Evolutionary conservation across 2,113 vertebrate species (phyloP), one percentile per base, ranked within the genome.

Genomic region (Excalfactoria chinensis): DNA sequence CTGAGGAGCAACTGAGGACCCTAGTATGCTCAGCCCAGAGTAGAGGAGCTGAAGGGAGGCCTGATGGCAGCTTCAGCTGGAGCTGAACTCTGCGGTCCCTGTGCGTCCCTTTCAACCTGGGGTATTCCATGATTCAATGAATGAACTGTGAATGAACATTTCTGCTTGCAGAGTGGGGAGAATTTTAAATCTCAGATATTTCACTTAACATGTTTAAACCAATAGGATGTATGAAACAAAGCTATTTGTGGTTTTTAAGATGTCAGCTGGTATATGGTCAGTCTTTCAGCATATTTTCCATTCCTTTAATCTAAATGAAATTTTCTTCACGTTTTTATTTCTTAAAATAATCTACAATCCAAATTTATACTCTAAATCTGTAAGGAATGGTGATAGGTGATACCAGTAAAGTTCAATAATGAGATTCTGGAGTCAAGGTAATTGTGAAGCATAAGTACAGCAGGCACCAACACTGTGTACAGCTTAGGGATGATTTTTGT

Each of bases 341-440:
- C 41, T 84, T 86, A 12, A 71, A 87, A 53, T 34, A 67, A 26
- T 9, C 43, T 20, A 13, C 55, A 9, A 80, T 83, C 16, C 62
- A 84, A 62, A 37, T 88, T 67, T 75, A 2, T 26, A 28, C 13
- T 80, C 34, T 68, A 80, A 91, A 77, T 70, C 37, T 74, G 64
- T 75, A 86, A 62, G 28, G 17, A 5, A 0, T 43, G 28, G 69
- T 69, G 80, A 71, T 41, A 88, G 72, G 84, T 53, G 48, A 93
- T 80, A 88, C 64, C 75, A 75, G 75, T 73, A 63, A 72, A 88
- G 40, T 40, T 90, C 75, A 84, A 49, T 67, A 86, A 88, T 48
- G 62, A 78, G 56, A 81, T 74, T 94, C 53, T 56, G 70, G 58
- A 77, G 81, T 84, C 76, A 74, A 72, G 62, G 51, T 72, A 88